These are phyloP conservation scores for Mus minutoides DNA, from an alignment of 2,797 vertebrate genomes.

Conservation along the genomic window DNA sequence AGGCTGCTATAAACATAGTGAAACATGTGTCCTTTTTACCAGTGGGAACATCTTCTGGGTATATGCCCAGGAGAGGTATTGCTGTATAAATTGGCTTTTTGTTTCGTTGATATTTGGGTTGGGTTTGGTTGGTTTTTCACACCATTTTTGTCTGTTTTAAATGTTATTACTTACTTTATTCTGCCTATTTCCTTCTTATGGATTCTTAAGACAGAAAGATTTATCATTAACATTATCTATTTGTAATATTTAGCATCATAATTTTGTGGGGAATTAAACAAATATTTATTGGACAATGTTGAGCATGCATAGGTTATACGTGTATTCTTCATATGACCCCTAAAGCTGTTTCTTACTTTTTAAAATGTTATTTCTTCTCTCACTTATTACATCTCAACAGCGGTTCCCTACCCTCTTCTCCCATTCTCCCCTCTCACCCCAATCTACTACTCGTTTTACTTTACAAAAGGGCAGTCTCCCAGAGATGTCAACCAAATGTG, in stretches of 20 bases:
- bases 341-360: neutral
- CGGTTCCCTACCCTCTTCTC: neutral
- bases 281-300: neutral
- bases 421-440: neutral
- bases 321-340: neutral
- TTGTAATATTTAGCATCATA: neutral
- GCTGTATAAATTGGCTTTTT: neutral
- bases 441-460: neutral
- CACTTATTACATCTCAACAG: neutral
- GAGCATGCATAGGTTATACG: neutral
- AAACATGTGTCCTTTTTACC: no score
- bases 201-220: neutral
- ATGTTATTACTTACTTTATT: slow-evolving; percentile 33
- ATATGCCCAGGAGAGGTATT: no score
- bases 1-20: no score
- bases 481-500: neutral
- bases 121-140: neutral
- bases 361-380: neutral
- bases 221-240: neutral
- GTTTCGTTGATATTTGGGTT: neutral
- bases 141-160: neutral
- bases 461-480: neutral
- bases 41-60: no score
- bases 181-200: neutral
- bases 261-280: neutral